A percentile compares a stretch with the other conserved stretches of the same genome.
These are phyloP conservation scores for Spodoptera frugiperda DNA, from an alignment of 1,140 invertebrate genomes.

Conservation along the genomic window DNA sequence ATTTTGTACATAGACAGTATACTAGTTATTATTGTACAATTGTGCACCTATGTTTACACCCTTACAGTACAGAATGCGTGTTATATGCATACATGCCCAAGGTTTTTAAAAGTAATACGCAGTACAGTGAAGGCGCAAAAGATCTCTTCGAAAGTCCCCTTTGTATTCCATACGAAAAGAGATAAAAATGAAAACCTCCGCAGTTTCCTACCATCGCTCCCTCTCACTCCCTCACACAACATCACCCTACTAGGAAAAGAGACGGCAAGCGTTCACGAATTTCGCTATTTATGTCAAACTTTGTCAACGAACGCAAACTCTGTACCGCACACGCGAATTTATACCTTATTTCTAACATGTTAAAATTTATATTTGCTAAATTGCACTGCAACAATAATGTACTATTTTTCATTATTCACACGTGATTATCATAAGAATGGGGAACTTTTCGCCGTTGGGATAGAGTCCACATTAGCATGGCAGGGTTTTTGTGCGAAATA, in stretches of 20 bases:
- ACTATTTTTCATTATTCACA: slow-evolving; percentile 26
- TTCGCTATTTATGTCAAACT: slow-evolving; percentile 18
- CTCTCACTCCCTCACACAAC: background rate
- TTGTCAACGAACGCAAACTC: slow-evolving; percentile 20
- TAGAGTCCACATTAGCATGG: background rate
- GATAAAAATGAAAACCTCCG: slow-evolving; percentile 3
- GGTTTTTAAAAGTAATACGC: background rate
- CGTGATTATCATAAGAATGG: slow-evolving; percentile 4
- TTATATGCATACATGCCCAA: background rate
- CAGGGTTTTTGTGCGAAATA: slow-evolving; percentile 10
- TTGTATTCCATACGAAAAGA: slow-evolving; percentile 13
- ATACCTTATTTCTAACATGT: background rate
- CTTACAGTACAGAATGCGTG: background rate
- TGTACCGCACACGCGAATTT: background rate
- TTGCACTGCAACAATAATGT: background rate
- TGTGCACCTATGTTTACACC: background rate
- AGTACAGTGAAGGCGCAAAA: background rate
- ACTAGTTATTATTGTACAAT: no score
- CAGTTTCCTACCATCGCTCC: background rate
- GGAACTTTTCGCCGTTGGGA: background rate
- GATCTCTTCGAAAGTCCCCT: slow-evolving; percentile 5
- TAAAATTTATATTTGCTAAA: background rate
- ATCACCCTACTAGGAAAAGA: background rate
- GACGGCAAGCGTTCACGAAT: background rate
- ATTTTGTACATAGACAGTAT: no score